These are phyloP conservation scores for Drosophila subobscura DNA, from an alignment of 1,140 invertebrate species.

Conservation along the genomic window DNA sequence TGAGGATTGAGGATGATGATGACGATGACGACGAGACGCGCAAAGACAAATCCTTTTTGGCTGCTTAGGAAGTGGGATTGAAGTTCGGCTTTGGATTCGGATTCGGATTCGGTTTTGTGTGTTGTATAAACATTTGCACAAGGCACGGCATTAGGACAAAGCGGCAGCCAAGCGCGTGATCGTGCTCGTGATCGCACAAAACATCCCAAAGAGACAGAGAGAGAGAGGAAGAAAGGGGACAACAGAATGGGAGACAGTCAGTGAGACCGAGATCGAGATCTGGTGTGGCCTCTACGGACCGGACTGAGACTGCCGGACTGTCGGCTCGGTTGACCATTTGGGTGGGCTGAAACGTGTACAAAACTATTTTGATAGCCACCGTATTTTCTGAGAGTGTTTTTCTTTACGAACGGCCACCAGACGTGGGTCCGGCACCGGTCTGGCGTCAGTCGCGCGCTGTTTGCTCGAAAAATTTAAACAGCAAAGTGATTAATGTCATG, in stretches of 20 bases:
- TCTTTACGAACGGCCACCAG: constrained; percentile 20
- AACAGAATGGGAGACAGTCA: no score
- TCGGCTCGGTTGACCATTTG: constrained; percentile 60
- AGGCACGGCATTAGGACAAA: constrained; percentile 63
- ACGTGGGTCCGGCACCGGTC: constrained; percentile 14
- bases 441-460: constrained; percentile 67
- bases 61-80: constrained; percentile 56
- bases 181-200: constrained; percentile 76
- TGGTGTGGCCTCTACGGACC: background rate
- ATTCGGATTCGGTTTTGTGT: background rate
- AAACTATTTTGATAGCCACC: constrained; percentile 77
- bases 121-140: constrained; percentile 75
- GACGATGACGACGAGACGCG: constrained; percentile 41
- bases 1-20: constrained; percentile 18
- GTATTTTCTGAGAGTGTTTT: constrained; percentile 34
- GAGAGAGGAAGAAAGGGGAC: background rate
- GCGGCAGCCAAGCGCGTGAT: constrained; percentile 65
- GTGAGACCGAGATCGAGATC: constrained; percentile 14
- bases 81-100: constrained; percentile 26
- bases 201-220: background rate
- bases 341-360: constrained; percentile 74
- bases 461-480: constrained; percentile 52
- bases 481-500: constrained; percentile 76
- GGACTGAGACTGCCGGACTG: constrained; percentile 2
- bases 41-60: constrained; percentile 72